Percentiles rank a stretch among this genome's conserved stretches.
Conservation (phyloP, 2,888 invertebrate genomes). For the Drosophila fulvimacula region DNA sequence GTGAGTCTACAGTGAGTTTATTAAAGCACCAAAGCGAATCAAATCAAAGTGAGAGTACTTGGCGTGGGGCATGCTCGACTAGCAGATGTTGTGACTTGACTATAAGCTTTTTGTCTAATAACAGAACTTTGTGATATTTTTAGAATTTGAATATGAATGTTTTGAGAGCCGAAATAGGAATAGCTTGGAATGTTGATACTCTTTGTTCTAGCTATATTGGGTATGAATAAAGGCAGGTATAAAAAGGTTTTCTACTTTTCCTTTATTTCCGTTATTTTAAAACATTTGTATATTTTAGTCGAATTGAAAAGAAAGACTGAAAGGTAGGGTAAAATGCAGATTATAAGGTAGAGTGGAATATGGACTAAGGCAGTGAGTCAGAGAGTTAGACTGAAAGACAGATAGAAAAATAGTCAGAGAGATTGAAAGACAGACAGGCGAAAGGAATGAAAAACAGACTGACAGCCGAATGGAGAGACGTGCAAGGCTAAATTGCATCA, state of each 20-base stretch:
- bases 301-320: background rate
- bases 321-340: background rate
- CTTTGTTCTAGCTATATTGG: too few species aligned
- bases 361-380: background rate
- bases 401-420: background rate
- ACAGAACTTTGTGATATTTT: background rate
- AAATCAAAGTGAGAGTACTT: conserved; percentile 16
- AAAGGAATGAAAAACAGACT: background rate
- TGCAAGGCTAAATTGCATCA: background rate
- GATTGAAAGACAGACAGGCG: background rate
- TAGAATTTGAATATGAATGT: background rate
- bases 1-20: conserved; percentile 43
- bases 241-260: background rate
- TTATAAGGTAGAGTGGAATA: background rate
- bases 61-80: background rate
- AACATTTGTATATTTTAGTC: too few species aligned
- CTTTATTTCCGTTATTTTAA: background rate
- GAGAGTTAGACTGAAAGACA: background rate
- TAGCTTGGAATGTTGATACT: too few species aligned
- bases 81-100: background rate
- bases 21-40: conserved; percentile 15
- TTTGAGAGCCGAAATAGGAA: too few species aligned
- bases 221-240: too few species aligned
- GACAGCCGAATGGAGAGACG: background rate
- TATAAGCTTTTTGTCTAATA: background rate